Evolutionary conservation across 2,888 invertebrate genomes (phyloP), one percentile per base, ranked within the genome.

Genomic region (Asteroscopus sphinx): DNA sequence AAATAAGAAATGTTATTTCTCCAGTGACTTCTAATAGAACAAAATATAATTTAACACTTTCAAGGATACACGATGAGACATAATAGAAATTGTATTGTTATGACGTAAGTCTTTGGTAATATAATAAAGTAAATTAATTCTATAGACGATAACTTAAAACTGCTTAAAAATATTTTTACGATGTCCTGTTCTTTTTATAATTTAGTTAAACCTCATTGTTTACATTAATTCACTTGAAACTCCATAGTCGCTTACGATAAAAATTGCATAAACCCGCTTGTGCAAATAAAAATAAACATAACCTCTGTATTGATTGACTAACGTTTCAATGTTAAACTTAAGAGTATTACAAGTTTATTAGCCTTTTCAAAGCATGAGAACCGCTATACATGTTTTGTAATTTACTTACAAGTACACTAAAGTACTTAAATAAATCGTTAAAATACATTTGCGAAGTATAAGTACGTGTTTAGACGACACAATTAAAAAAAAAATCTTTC

Each of bases 151-250:
- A 6, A 28, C 9, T 28, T 7, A 9, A 11, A 36, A 13, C 25
- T 15, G 0, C 32, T 40, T 1, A 28, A 13, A 5, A 54, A 62
- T 28, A 37, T 25, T 28, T 16, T 15, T 25, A 30, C 36, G 15
- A 48, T 37, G 45, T 68, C 41, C n/a, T 36, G 33, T 45, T 3
- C n/a, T 8, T 33, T 0, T 9, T 12, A 28, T 28, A 37, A 30
- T 40, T 32, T 16, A 46, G 28, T 51, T 26, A 52, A 33, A 5
- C n/a, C 1, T 17, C 36, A 48, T 57, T 63, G 58, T 57, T 56
- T 32, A 12, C 1, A 40, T 63, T 68, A 25, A 47, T 41, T 64
- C 16, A 69, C 26, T 3, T 25, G 11, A 49, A 28, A 48, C 44
- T 47, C 42, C 35, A 40, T 44, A 49, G 36, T 13, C 30, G 0